A percentile compares a stretch with the other conserved stretches of the same genome.
Evolutionary conservation across 2,113 vertebrate genomes (phyloP).

Genomic region (Aegotheles bennettii): DNA sequence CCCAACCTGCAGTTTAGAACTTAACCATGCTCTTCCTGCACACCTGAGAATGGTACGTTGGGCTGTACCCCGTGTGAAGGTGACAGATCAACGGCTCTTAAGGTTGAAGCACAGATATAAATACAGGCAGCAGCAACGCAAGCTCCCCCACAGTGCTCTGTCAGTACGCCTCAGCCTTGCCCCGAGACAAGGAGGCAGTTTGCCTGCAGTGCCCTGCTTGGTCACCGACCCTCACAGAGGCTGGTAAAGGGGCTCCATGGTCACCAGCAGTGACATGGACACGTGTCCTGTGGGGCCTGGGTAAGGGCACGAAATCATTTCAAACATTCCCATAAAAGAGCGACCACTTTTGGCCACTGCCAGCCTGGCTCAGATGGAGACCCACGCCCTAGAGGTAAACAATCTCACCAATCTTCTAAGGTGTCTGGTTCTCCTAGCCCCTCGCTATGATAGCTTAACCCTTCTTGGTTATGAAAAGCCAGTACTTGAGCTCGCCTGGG

Average conservation of each 20-base stretch:
- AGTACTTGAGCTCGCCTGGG: slow-evolving; percentile 58
- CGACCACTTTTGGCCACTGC: not conserved
- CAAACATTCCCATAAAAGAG: not conserved
- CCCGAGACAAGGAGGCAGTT: not conserved
- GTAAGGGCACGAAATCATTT: not conserved
- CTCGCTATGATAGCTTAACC: slow-evolving; percentile 3
- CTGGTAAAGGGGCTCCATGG: not conserved
- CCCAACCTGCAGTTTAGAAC: not conserved
- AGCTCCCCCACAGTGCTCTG: slow-evolving; percentile 8
- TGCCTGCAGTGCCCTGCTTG: not conserved
- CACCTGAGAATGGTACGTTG: not conserved
- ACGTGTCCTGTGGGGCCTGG: not conserved
- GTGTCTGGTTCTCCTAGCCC: slow-evolving; percentile 30
- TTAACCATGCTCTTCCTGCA: not conserved
- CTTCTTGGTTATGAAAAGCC: slow-evolving; percentile 40
- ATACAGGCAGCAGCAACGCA: not conserved
- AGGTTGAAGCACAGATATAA: not conserved
- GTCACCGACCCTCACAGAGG: not conserved
- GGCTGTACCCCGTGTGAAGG: not conserved
- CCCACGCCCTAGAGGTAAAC: not conserved
- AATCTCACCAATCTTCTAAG: slow-evolving; percentile 22
- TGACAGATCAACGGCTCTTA: not conserved
- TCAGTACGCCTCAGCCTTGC: not conserved
- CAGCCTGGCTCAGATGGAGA: not conserved
- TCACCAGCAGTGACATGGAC: not conserved